Conservation (phyloP, 1,140 invertebrate species). For the Teleogryllus occipitalis region DNA sequence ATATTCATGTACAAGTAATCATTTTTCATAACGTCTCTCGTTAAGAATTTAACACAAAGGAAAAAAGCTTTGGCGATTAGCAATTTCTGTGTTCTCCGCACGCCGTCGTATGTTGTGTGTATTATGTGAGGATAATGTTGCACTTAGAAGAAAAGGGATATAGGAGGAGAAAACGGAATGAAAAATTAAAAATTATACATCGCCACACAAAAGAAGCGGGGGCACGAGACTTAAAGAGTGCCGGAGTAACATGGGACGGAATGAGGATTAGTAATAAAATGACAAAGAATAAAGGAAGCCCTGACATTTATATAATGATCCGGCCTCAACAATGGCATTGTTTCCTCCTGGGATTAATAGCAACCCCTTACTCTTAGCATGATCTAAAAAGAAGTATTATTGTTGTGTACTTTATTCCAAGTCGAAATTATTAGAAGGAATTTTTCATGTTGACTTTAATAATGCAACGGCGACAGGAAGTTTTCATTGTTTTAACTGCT, state of each 20-base stretch:
- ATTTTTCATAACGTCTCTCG: not conserved
- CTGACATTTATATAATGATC: constrained; percentile 1
- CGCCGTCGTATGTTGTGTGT: constrained; percentile 3
- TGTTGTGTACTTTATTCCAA: not conserved
- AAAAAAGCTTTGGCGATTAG: constrained; percentile 4
- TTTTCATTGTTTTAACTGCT: not conserved
- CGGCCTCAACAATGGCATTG: not conserved
- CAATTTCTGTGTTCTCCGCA: not conserved
- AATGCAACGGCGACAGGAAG: not conserved
- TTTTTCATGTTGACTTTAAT: not conserved
- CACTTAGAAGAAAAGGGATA: not conserved
- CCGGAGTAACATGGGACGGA: not conserved
- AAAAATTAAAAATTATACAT: constrained; percentile 3
- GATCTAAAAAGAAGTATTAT: not conserved
- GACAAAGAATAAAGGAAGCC: not conserved
- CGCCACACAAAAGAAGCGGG: not conserved
- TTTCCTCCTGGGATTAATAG: not conserved
- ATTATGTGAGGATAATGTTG: not conserved
- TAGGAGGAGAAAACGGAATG: not conserved
- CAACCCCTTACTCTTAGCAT: not conserved
- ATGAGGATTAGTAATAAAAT: not conserved
- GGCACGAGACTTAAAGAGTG: not conserved
- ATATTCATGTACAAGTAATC: not conserved
- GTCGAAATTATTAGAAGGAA: constrained; percentile 1
- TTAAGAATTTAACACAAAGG: not conserved